Evolutionary conservation across 2,113 vertebrate genomes (phyloP).

Genomic region (Cynoglossus semilaevis): DNA sequence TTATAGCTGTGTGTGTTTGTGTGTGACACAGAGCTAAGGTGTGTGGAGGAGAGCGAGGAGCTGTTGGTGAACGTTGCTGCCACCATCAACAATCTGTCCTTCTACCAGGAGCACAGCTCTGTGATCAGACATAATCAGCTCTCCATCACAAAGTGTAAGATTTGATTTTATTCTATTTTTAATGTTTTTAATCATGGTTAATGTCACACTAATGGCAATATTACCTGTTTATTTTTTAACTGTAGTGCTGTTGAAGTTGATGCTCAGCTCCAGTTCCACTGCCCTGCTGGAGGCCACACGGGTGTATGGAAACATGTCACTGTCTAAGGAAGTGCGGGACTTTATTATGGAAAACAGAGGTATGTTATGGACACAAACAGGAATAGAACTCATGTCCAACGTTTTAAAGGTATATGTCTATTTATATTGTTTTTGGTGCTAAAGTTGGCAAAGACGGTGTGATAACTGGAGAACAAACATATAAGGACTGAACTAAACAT

Average conservation of each 20-base stretch:
- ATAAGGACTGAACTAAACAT: too few relatives aligned
- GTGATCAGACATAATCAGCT: slow-evolving; percentile 74
- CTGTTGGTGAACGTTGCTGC: slow-evolving; percentile 84
- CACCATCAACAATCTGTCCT: slow-evolving; percentile 92
- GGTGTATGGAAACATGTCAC: slow-evolving; percentile 66
- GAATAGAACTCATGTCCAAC: not conserved
- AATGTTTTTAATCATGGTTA: not conserved
- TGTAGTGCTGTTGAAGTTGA: slow-evolving; percentile 63
- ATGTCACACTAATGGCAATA: not conserved
- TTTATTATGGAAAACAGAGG: slow-evolving; percentile 65
- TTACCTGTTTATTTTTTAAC: not conserved
- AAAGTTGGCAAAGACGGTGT: too few relatives aligned
- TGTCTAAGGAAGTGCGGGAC: slow-evolving; percentile 53
- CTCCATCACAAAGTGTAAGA: slow-evolving; percentile 83
- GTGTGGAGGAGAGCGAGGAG: slow-evolving; percentile 83
- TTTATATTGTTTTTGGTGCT: too few relatives aligned
- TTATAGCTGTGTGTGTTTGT: slow-evolving; percentile 15
- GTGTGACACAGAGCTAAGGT: slow-evolving; percentile 77
- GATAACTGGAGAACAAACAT: too few relatives aligned
- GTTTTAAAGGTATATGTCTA: too few relatives aligned
- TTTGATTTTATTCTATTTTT: not conserved
- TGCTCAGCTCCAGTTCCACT: slow-evolving; percentile 60
- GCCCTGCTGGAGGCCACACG: slow-evolving; percentile 61
- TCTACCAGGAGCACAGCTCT: slow-evolving; percentile 81
- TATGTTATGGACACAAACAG: slow-evolving; percentile 20